Conservation (phyloP, 2,888 invertebrate genomes). For the Dryomyza anilis region DNA sequence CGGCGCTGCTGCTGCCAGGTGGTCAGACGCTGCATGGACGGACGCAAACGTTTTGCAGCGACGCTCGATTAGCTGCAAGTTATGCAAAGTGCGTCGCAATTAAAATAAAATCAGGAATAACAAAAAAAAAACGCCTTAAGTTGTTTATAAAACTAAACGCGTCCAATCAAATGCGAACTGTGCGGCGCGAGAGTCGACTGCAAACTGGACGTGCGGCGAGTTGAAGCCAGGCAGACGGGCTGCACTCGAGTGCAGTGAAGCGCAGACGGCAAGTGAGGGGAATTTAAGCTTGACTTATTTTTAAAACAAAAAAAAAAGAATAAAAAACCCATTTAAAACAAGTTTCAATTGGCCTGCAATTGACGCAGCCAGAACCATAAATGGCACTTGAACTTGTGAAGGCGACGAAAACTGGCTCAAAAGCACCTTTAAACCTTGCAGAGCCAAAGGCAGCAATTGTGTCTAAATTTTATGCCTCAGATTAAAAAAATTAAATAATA, state of each 20-base stretch:
- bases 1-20: background rate
- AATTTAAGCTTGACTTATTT: background rate
- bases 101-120: constrained; percentile 5
- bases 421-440: no score
- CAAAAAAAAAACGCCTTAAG: background rate
- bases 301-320: background rate
- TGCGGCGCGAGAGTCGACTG: constrained; percentile 19
- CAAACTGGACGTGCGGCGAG: constrained; percentile 20
- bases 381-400: background rate
- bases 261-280: background rate
- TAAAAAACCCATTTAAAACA: no score
- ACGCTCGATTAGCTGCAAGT: background rate
- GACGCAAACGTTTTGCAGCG: no score
- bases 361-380: background rate
- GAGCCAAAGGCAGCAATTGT: no score
- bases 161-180: no score
- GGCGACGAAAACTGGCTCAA: no score
- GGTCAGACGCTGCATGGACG: background rate
- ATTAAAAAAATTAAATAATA: no score
- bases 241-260: background rate
- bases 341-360: background rate
- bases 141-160: background rate
- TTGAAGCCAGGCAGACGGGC: no score
- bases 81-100: constrained; percentile 14
- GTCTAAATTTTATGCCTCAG: no score